phyloP scores from a whole-genome alignment of 53 echinoderm and acorn worm species.

The Arbacia lixula region DNA sequence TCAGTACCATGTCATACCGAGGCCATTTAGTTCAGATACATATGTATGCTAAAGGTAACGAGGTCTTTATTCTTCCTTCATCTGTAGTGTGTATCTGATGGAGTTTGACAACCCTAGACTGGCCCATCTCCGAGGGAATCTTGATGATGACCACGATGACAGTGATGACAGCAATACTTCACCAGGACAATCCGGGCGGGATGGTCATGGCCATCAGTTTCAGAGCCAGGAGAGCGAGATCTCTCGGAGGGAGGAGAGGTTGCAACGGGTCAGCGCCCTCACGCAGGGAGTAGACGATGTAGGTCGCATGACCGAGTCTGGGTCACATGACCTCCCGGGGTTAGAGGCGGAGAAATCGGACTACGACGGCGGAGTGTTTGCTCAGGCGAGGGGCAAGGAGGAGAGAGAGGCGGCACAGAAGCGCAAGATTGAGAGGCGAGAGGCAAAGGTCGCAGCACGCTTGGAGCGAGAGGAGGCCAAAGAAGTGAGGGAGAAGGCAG shows the following conservation, averaged over 20 bases:
- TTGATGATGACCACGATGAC: neutral
- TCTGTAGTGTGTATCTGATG: constrained; percentile 49
- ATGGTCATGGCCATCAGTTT: constrained; percentile 1
- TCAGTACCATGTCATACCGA: too few species aligned
- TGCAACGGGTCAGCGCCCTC: constrained; percentile 47
- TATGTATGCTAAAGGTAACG: too few species aligned
- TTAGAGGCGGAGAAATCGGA: neutral
- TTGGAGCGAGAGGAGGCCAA: constrained; percentile 5
- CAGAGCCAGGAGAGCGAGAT: constrained; percentile 65
- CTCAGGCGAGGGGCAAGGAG: constrained; percentile 57
- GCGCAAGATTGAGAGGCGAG: constrained; percentile 24
- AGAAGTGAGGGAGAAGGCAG: constrained; percentile 15
- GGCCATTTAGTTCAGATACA: too few species aligned
- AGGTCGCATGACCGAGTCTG: constrained; percentile 63
- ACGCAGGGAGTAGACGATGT: constrained; percentile 61
- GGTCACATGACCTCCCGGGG: neutral
- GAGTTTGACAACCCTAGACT: constrained; percentile 21
- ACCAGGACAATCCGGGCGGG: too few species aligned
- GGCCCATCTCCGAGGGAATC: neutral
- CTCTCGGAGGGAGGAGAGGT: constrained; percentile 59
- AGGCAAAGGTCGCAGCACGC: neutral
- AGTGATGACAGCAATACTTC: neutral
- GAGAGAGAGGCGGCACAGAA: constrained; percentile 54
- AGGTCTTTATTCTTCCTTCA: too few species aligned
- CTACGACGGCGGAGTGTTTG: constrained; percentile 43